phyloP scores from a whole-genome alignment of 1,140 invertebrate species.

The Chelonus insularis region DNA sequence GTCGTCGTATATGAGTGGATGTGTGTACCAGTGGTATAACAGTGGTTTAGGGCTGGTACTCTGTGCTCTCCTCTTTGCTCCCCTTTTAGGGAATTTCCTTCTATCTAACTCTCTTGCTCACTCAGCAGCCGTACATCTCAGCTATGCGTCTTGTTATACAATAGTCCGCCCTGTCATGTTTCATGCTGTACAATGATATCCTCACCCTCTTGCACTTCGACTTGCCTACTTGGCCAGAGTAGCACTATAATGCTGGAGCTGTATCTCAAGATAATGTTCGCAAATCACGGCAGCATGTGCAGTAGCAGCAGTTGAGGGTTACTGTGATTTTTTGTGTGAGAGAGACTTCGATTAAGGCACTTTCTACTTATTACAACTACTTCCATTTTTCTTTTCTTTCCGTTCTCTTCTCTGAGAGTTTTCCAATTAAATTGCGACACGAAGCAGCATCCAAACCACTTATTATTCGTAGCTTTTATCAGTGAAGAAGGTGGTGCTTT shows the following conservation, averaged over 20 bases:
- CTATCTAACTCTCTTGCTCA: neutral
- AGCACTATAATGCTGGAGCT: slow-evolving; percentile 32
- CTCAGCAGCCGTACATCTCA: neutral
- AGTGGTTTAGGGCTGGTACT: slow-evolving; percentile 21
- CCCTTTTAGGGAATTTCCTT: slow-evolving; percentile 10
- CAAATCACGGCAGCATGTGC: slow-evolving; percentile 37
- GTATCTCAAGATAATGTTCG: slow-evolving; percentile 56
- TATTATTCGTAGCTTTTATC: neutral
- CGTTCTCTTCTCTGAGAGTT: neutral
- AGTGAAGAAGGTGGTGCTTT: neutral
- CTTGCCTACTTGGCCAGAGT: slow-evolving; percentile 29
- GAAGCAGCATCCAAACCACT: neutral
- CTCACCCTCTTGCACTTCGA: slow-evolving; percentile 37
- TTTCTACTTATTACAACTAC: neutral
- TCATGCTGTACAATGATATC: slow-evolving; percentile 55
- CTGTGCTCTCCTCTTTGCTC: neutral
- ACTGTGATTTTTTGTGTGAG: neutral
- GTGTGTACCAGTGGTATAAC: slow-evolving; percentile 12
- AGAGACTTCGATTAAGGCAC: slow-evolving; percentile 8
- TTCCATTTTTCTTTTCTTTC: neutral
- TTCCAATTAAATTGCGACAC: neutral
- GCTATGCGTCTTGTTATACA: slow-evolving; percentile 53
- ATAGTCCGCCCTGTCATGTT: slow-evolving; percentile 54
- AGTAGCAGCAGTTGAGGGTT: neutral
- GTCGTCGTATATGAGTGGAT: slow-evolving; percentile 6